Evolutionary conservation across 2,113 vertebrate species (phyloP).

Genomic region (Menidia beryllina): DNA sequence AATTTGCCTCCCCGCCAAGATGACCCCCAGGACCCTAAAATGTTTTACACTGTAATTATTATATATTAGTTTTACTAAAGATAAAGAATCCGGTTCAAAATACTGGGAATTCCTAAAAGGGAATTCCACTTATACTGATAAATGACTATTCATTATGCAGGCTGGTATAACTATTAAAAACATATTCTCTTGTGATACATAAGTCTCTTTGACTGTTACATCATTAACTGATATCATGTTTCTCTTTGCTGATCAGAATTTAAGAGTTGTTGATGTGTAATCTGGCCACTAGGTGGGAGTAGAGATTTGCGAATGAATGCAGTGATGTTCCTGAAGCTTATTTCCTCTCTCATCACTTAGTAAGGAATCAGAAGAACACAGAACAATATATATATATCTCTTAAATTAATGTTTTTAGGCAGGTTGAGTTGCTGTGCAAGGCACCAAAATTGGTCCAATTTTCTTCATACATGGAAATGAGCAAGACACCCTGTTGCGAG

Average conservation of each 20-base stretch:
- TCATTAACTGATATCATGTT: background rate
- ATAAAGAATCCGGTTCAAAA: constrained; percentile 1
- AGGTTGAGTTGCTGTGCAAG: constrained; percentile 1
- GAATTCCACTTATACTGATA: background rate
- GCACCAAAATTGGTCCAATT: constrained; percentile 7
- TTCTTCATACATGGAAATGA: constrained; percentile 8
- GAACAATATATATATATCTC: too few species aligned
- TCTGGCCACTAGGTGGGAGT: constrained; percentile 49
- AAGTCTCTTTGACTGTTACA: background rate
- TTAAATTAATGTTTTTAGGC: background rate
- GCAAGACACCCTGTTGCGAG: constrained; percentile 13
- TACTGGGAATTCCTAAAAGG: background rate
- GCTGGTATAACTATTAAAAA: background rate
- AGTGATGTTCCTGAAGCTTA: background rate
- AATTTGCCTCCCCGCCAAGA: constrained; percentile 19
- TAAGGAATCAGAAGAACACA: background rate
- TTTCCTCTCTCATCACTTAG: background rate
- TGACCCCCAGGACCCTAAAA: background rate
- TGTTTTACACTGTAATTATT: constrained; percentile 3
- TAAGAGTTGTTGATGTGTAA: background rate
- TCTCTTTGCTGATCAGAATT: background rate
- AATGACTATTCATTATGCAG: background rate
- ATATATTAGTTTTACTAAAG: constrained; percentile 4
- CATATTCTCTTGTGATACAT: background rate
- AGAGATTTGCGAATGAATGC: constrained; percentile 34